A percentile compares a stretch with the other conserved stretches of the same genome.
phyloP scores from a whole-genome alignment of 2,113 vertebrate genomes.

The Caloenas nicobarica region DNA sequence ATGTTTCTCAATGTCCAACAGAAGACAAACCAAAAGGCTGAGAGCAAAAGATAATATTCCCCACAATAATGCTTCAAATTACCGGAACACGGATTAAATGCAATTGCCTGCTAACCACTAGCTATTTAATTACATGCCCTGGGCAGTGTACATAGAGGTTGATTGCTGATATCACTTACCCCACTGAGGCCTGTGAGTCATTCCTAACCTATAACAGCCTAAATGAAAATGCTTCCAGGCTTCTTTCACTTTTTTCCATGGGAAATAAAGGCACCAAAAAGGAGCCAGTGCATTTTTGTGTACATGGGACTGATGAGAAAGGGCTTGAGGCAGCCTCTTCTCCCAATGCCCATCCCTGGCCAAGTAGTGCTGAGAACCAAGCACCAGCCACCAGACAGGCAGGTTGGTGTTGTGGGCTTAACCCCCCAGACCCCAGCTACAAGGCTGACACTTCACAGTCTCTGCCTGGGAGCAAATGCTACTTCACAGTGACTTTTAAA shows the following conservation, averaged over 20 bases:
- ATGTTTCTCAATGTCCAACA: not conserved
- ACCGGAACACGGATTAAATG: not conserved
- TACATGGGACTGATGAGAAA: not conserved
- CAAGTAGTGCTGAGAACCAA: not conserved
- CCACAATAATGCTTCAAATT: not conserved
- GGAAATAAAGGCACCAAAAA: not conserved
- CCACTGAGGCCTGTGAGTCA: not conserved
- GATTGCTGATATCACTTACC: not conserved
- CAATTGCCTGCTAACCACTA: not conserved
- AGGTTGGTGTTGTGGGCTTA: not conserved
- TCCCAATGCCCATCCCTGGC: fast-evolving
- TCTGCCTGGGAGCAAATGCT: not conserved
- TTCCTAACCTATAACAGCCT: not conserved
- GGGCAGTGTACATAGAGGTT: not conserved
- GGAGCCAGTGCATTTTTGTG: not conserved
- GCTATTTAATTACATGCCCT: constrained; percentile 7
- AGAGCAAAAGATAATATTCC: not conserved
- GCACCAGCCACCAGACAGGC: not conserved
- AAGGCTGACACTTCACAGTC: not conserved
- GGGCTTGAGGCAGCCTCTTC: not conserved
- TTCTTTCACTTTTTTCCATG: not conserved
- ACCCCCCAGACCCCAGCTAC: no score
- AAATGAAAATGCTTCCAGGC: not conserved
- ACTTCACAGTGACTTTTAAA: not conserved
- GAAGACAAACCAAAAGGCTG: not conserved